Base-by-base conservation (phyloP, 2,888 invertebrate species). In the Pilophorus perplexus region DNA sequence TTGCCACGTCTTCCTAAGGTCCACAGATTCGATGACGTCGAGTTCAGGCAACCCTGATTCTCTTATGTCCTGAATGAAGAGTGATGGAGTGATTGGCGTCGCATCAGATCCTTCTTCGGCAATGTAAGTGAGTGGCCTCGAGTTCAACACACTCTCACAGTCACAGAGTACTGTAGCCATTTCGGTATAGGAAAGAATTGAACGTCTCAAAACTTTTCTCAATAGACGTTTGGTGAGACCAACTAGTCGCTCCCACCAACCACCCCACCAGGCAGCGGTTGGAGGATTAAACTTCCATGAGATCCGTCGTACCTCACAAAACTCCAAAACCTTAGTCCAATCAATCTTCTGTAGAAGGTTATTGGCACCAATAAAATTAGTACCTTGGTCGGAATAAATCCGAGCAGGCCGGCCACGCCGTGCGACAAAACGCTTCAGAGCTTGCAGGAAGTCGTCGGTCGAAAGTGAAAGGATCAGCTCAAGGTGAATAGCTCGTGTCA, bases 321-420 rank as follows among this genome's bases (percentile, higher is more conserved):
- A 70, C 80, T 80, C 68, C 81, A 16, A 14, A 8, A 54, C 14
- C 5, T 6, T 14, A 6, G 5, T 5, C 54, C 54, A 54, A 37
- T 54, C 80, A 0, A 81, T 78, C 74, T 80, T 79, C 69, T 79
- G 78, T 71, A 80, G 79, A 12, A 79, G 74, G 69, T 74, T 77
- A 3, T 71, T 69, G 0, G 74, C 69, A 1, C 76, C 74, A 54
- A 4, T 60, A 50, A 28, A 75, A 38, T 72, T 71, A 3, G 72
- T 69, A 0, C 72, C 74, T 57, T 75, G 75, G 66, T 76, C 75
- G 2, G 71, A 70, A 46, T 69, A 72, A 2, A 74, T 71, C 18
- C 68, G 70, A 8, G 65, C 68, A 1, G 72, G 71, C 12, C 67
- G 16, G 8, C 74, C 72, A 16, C 72, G 23, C n/a, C 73, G 50